Conservation (phyloP, 2,113 vertebrate genomes). For the Hippocampus zosterae region DNA sequence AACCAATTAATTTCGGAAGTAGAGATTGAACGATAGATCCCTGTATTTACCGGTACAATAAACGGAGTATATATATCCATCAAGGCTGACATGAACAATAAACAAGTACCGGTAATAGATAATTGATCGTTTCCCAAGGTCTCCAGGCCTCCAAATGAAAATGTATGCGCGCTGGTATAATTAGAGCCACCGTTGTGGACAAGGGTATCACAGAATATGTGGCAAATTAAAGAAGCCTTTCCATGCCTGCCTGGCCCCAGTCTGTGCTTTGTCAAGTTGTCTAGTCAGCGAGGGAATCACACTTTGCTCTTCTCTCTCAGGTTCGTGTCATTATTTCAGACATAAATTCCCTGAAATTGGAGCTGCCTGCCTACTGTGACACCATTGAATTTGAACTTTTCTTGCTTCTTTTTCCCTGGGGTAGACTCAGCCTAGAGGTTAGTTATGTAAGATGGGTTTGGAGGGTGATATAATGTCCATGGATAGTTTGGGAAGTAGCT, state of each 20-base stretch:
- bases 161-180: constrained; percentile 22
- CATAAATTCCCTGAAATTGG: not conserved
- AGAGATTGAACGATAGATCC: no score
- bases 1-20: no score
- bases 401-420: not conserved
- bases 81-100: no score
- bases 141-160: not conserved
- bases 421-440: not conserved
- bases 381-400: not conserved
- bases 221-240: constrained; percentile 26
- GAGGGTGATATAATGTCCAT: not conserved
- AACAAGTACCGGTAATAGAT: no score
- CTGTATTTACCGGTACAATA: not conserved
- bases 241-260: not conserved
- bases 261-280: constrained; percentile 6
- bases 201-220: constrained; percentile 7
- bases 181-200: constrained; percentile 25
- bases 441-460: not conserved
- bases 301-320: not conserved
- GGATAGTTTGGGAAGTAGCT: not conserved
- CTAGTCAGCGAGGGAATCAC: not conserved
- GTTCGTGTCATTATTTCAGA: constrained; percentile 2
- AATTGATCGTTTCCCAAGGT: not conserved
- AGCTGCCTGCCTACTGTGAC: not conserved
- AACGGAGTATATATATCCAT: no score